phyloP scores from a whole-genome alignment of 2,797 vertebrate species.

The Menidia menidia region DNA sequence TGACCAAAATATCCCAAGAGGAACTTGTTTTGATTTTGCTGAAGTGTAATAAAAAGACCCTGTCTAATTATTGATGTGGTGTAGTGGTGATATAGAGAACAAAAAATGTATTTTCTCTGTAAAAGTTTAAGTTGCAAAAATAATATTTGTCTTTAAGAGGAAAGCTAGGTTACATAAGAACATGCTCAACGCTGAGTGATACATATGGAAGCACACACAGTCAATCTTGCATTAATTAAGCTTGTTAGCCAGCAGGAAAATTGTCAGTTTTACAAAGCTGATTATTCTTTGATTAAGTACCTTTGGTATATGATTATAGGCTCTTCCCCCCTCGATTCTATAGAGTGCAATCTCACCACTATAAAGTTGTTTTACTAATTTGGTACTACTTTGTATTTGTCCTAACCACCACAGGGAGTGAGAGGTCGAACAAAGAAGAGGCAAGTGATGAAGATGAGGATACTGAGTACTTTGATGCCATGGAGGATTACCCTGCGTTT shows the following conservation, averaged over 20 bases:
- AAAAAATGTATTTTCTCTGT: neutral
- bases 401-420: constrained; percentile 76
- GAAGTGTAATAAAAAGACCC: no score
- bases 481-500: constrained; percentile 96
- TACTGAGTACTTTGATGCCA: constrained; percentile 98
- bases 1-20: neutral
- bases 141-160: constrained; percentile 3
- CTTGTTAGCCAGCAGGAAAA: constrained; percentile 54
- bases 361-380: constrained; percentile 11
- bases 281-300: constrained; percentile 71
- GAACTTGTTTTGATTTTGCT: neutral
- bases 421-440: constrained; percentile 88
- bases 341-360: constrained; percentile 18
- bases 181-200: constrained; percentile 6
- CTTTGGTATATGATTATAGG: constrained; percentile 60
- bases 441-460: constrained; percentile 99
- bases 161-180: constrained; percentile 18
- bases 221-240: constrained; percentile 32
- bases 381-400: constrained; percentile 22
- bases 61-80: neutral
- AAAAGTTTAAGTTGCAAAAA: neutral
- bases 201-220: constrained; percentile 27
- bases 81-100: neutral
- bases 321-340: constrained; percentile 35
- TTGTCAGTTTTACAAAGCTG: constrained; percentile 61